Evolutionary conservation across 2,888 invertebrate genomes (phyloP), one percentile per base, ranked within the genome.

Genomic region (Protophormia terraenovae): DNA sequence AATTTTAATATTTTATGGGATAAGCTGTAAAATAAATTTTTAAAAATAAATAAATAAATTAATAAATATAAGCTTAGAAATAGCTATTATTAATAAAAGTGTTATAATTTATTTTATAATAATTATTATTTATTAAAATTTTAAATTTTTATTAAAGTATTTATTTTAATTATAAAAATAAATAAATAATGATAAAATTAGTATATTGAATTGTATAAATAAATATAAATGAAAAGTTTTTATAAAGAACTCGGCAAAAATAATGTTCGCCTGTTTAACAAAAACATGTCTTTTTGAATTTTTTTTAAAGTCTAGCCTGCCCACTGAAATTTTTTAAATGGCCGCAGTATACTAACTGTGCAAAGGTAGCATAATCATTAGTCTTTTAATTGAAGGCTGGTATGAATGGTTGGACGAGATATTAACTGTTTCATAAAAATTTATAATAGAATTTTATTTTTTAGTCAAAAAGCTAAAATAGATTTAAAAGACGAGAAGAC

Each of bases 331-430:
- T 86, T 88, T 90, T 95, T 96, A 93, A 96, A 96, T 95, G 94
- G 96, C 95, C 94, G 96, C 95, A 94, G 95, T 95, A 96, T 94
- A 91, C 94, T 95, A 94, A 96, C 95, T 94, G 95, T 96, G 94
- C 95, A 94, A 96, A 96, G 95, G 95, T 96, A 96, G 95, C 95
- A 95, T 95, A 96, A 96, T 95, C 93, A 95, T 93, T 96, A 94
- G 95, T 95, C 94, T 95, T 94, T 96, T 96, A 95, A 96, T 95
- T 96, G 93, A 92, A 94, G 94, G 94, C 96, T 96, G 92, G 95
- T 93, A 96, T 96, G 95, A 96, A 96, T 90, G 95, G 94, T 94
- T 95, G 92, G 92, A 95, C 94, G 94, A 95, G 89, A 94, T 94
- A 94, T 94, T 92, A 90, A 90, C 94, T 95, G 94, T 95, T 95